Evolutionary conservation across 1,140 invertebrate species (phyloP).

Genomic region (Drosophila repleta): DNA sequence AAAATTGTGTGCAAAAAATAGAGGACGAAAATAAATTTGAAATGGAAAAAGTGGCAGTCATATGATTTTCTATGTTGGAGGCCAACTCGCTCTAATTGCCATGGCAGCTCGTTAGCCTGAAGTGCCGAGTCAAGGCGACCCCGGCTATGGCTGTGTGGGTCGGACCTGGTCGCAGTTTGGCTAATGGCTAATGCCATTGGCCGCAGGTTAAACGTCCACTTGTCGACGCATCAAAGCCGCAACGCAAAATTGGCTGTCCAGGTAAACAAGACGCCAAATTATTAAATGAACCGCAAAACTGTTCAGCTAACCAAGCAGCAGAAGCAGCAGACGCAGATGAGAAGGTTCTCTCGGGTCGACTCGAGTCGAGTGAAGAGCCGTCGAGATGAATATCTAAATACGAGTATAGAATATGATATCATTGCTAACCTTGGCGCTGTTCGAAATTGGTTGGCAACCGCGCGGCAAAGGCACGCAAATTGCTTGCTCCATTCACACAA

Average conservation of each 20-base stretch:
- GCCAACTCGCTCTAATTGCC: slow-evolving; percentile 62
- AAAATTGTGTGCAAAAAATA: slow-evolving; percentile 45
- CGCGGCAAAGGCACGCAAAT: slow-evolving; percentile 8
- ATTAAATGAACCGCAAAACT: slow-evolving; percentile 82
- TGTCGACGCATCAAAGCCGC: slow-evolving; percentile 39
- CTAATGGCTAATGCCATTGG: slow-evolving; percentile 71
- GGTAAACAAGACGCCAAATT: slow-evolving; percentile 77
- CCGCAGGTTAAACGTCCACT: slow-evolving; percentile 57
- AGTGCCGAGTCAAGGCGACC: slow-evolving; percentile 35
- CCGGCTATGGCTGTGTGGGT: slow-evolving; percentile 16
- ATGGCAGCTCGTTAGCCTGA: slow-evolving; percentile 75
- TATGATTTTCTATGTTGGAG: slow-evolving; percentile 35
- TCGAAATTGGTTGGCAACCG: slow-evolving; percentile 12
- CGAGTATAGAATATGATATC: slow-evolving; percentile 61
- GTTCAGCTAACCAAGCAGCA: slow-evolving; percentile 62
- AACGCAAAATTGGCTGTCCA: slow-evolving; percentile 44
- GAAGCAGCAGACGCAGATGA: slow-evolving; percentile 8
- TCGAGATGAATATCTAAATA: slow-evolving; percentile 62
- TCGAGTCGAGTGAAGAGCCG: slow-evolving; percentile 2
- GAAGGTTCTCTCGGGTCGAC: neutral
- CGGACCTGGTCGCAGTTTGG: slow-evolving; percentile 2
- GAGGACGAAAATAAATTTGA: slow-evolving; percentile 12
- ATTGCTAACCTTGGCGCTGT: slow-evolving; percentile 37
- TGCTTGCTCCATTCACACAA: slow-evolving; percentile 38
- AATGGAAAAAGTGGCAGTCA: slow-evolving; percentile 17